Conservation (phyloP, 2,888 invertebrate genomes). For the Tipula lateralis region DNA sequence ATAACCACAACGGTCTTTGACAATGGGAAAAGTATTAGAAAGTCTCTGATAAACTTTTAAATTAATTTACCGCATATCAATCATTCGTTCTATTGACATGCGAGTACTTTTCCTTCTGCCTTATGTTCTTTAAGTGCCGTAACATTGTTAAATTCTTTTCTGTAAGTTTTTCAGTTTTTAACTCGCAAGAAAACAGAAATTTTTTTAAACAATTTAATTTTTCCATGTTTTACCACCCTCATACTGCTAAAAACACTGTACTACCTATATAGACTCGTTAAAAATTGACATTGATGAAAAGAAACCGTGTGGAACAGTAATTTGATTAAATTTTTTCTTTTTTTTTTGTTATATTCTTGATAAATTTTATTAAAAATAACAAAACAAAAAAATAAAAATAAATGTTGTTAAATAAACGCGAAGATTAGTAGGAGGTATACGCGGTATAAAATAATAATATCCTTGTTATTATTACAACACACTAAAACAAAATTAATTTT, state of each 20-base stretch:
- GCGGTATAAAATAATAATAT: not conserved
- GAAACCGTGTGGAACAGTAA: not conserved
- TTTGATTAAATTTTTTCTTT: not conserved
- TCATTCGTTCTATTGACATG: not conserved
- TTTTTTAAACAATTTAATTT: not conserved
- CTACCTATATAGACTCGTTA: not conserved
- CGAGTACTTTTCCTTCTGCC: not conserved
- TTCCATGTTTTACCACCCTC: not conserved
- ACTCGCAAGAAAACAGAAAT: not conserved
- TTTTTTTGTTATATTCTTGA: not conserved
- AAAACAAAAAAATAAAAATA: not conserved
- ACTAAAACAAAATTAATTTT: not conserved
- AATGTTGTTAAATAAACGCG: not conserved
- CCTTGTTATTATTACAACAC: not conserved
- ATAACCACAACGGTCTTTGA: not conserved
- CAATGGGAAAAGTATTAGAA: not conserved
- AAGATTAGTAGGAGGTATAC: not conserved
- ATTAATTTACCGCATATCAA: not conserved
- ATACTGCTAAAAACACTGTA: not conserved
- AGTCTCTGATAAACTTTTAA: not conserved
- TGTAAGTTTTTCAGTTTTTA: not conserved
- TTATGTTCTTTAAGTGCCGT: not conserved
- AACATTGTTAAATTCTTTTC: not conserved
- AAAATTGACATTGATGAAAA: conserved; percentile 14
- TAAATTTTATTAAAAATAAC: not conserved